Evolutionary conservation across 2,113 vertebrate genomes (phyloP).

Genomic region (Manacus vitellinus): DNA sequence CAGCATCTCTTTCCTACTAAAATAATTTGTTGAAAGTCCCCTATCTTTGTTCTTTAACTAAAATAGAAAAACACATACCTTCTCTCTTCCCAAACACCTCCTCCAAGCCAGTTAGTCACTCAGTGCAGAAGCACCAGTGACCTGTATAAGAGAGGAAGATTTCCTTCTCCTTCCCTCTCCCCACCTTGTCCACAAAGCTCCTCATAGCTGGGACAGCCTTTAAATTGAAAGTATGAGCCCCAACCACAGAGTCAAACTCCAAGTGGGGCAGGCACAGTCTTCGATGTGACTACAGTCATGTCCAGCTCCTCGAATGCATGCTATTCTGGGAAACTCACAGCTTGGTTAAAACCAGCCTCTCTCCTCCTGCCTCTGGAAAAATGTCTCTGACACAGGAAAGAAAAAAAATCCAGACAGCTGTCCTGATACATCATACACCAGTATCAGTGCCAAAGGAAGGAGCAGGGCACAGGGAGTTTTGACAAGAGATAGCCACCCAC

Average conservation of each 20-base stretch:
- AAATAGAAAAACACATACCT: background rate
- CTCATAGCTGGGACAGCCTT: background rate
- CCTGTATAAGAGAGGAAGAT: background rate
- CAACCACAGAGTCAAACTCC: background rate
- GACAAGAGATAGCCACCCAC: background rate
- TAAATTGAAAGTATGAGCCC: background rate
- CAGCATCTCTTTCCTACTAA: background rate
- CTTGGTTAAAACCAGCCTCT: background rate
- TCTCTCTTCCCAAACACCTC: background rate
- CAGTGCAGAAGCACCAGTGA: background rate
- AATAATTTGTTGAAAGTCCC: background rate
- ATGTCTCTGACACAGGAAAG: background rate
- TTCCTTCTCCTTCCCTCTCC: background rate
- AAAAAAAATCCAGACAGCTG: background rate
- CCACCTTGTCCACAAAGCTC: background rate
- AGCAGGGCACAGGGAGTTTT: background rate
- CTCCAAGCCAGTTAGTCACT: background rate
- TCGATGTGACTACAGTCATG: background rate
- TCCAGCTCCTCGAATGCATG: background rate
- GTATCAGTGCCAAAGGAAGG: background rate
- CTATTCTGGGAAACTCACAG: background rate
- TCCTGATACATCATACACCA: background rate
- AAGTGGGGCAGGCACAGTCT: background rate
- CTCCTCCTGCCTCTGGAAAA: background rate
- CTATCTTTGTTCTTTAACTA: background rate